Base-by-base conservation (phyloP, 1,140 invertebrate genomes). In the Leptoteleia sp. region DNA sequence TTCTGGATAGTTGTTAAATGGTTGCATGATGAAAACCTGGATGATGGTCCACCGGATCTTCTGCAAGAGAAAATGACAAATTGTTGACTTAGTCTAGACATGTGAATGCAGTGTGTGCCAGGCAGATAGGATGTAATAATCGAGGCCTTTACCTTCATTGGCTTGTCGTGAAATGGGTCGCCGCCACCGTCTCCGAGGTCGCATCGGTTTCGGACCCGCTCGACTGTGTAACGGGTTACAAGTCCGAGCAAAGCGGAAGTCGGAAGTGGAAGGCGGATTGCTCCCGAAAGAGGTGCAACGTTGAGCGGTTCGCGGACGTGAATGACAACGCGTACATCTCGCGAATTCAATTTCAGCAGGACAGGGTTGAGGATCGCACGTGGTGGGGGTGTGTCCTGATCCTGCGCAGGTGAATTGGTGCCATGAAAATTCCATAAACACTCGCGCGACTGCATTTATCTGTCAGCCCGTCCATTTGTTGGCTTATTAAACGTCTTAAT, bases 271-370 rank as follows among this genome's bases (percentile, higher is more conserved):
- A 54, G 38, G 7, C 45, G 67, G 12, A 22, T 11, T 52, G 42
- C 47, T 65, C 42, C n/a, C 12, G 73, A 55, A 22, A 13, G 35
- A 54, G 50, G 12, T 73, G 68, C 57, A 59, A 48, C 68, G 70
- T 37, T 65, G 50, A 80, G 77, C 75, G 64, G 79, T 79, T 84
- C 84, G 80, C 81, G 80, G 75, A 83, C 81, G 81, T 82, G 84
- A 88, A 87, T 88, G 85, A 87, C 82, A 75, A 54, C 50, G 64
- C 67, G 70, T 75, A 62, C 45, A 71, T 50, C 50, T 55, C 47
- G 64, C 59, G 79, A 75, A 73, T 70, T 40, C 40, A 45, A 65
- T 54, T 77, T 70, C 38, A 75, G 62, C 42, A 65, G 47, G 62
- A 61, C 40, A 72, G 79, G 73, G 78, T 76, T 73, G 78, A 47